Evolutionary conservation across 2,888 invertebrate genomes (phyloP).

Genomic region (Eumacrocentrus americanus): DNA sequence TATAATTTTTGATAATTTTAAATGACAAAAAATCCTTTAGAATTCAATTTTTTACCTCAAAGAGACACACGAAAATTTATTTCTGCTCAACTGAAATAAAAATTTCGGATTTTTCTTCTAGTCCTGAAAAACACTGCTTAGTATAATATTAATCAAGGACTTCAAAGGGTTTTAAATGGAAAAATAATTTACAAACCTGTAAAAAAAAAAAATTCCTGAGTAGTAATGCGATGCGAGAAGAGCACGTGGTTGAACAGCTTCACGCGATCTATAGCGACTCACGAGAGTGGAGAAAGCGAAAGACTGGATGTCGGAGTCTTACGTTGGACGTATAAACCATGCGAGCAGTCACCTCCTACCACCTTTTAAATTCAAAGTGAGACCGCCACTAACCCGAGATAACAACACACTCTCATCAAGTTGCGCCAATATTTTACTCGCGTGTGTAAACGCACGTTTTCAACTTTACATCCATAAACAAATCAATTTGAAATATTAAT

Average conservation of each 20-base stretch:
- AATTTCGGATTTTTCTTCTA: too few species aligned
- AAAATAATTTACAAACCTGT: background rate
- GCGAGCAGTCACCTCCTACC: slow-evolving; percentile 41
- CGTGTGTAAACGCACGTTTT: slow-evolving; percentile 6
- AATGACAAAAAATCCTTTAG: too few species aligned
- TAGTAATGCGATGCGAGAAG: too few species aligned
- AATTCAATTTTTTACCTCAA: too few species aligned
- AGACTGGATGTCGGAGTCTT: slow-evolving; percentile 55
- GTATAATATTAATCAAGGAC: background rate
- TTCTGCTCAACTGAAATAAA: too few species aligned
- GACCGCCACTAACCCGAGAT: slow-evolving; percentile 11
- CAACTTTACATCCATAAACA: background rate
- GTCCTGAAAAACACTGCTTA: background rate
- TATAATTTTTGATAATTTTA: background rate
- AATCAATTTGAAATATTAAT: background rate
- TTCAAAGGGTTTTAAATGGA: background rate
- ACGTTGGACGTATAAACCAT: slow-evolving; percentile 55
- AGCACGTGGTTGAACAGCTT: slow-evolving; percentile 40
- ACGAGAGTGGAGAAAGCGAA: slow-evolving; percentile 53
- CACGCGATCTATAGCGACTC: background rate
- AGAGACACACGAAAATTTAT: too few species aligned
- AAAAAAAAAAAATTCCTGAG: too few species aligned
- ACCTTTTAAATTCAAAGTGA: slow-evolving; percentile 34
- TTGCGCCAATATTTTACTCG: slow-evolving; percentile 19
- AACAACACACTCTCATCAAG: slow-evolving; percentile 7